Percentiles rank a stretch among this genome's conserved stretches.
Conservation (phyloP, 2,113 vertebrate species). For the Cyrtonyx montezumae region DNA sequence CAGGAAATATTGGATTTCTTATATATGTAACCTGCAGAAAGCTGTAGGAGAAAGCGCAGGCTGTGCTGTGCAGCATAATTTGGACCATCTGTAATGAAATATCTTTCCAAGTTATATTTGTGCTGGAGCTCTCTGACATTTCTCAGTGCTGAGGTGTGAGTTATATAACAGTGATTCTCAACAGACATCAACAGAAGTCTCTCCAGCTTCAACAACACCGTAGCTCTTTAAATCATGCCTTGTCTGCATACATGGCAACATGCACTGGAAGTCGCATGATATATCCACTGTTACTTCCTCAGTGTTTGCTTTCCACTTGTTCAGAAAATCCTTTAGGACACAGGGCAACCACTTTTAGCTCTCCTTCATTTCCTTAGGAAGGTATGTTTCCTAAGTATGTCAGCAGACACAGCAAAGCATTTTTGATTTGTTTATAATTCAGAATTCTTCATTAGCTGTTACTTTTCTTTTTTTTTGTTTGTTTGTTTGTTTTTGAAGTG, state of each 20-base stretch:
- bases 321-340: neutral
- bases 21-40: neutral
- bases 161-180: neutral
- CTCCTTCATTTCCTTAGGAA: neutral
- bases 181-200: neutral
- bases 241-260: neutral
- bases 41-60: neutral
- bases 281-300: neutral
- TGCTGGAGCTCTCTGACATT: neutral
- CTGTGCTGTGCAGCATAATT: neutral
- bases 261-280: neutral
- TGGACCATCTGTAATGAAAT: constrained; percentile 26
- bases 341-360: neutral
- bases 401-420: neutral
- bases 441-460: neutral
- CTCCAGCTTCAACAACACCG: neutral
- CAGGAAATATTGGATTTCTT: neutral
- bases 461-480: neutral
- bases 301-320: neutral
- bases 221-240: neutral
- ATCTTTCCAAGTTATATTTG: constrained; percentile 9
- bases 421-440: neutral
- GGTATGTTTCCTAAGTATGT: neutral
- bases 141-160: neutral
- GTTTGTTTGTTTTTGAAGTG: neutral